Conservation (phyloP, 2,888 invertebrate genomes). For the Mycalesis mineus region DNA sequence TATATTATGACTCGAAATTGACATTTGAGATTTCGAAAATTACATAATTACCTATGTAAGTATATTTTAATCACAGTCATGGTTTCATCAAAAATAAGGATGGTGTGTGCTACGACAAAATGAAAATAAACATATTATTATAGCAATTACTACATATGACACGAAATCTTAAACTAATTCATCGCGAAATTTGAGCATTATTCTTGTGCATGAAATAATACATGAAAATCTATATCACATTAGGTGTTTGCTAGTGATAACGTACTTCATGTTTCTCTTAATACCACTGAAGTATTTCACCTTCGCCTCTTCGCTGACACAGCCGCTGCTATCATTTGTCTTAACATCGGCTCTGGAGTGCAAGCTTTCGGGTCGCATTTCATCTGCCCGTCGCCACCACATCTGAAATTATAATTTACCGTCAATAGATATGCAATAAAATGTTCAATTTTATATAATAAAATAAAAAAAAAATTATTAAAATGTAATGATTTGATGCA, state of each 20-base stretch:
- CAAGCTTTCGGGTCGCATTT: slow-evolving; percentile 95
- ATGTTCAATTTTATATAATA: no score
- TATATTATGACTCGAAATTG: slow-evolving; percentile 45
- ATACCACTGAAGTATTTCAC: slow-evolving; percentile 69
- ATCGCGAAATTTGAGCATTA: slow-evolving; percentile 75
- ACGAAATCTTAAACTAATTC: slow-evolving; percentile 76
- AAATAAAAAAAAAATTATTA: no score
- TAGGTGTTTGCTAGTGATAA: slow-evolving; percentile 57
- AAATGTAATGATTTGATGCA: no score
- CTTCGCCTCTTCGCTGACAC: slow-evolving; percentile 85
- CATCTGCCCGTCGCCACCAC: slow-evolving; percentile 95
- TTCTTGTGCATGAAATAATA: slow-evolving; percentile 72
- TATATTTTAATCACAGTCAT: slow-evolving; percentile 74
- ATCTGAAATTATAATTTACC: slow-evolving; percentile 77
- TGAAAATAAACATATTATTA: slow-evolving; percentile 55
- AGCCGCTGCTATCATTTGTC: slow-evolving; percentile 92
- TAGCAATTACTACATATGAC: slow-evolving; percentile 72
- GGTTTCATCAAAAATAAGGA: slow-evolving; percentile 56
- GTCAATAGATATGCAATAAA: neutral
- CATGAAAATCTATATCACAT: slow-evolving; percentile 66
- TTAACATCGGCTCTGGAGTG: slow-evolving; percentile 92
- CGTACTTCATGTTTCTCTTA: slow-evolving; percentile 44
- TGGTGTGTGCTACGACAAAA: slow-evolving; percentile 68
- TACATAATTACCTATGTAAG: slow-evolving; percentile 44
- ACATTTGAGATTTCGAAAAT: slow-evolving; percentile 56